Conservation (phyloP, 1,140 invertebrate species). For the Nasonia longicornis region DNA sequence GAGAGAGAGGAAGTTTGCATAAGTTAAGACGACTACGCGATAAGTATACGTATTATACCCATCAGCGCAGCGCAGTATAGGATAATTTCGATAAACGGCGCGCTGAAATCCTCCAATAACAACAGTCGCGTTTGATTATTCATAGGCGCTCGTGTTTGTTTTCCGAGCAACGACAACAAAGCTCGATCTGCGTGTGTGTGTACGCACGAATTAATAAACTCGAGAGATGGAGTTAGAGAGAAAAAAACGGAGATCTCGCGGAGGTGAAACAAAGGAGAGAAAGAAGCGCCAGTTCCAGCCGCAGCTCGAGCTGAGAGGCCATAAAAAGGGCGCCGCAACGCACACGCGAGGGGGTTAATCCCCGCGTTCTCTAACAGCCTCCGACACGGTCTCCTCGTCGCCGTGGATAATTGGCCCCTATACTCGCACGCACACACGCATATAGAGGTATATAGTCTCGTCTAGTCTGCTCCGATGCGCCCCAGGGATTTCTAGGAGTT, state of each 20-base stretch:
- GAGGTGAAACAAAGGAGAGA: background rate
- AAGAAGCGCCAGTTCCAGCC: background rate
- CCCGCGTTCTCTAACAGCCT: slow-evolving; percentile 51
- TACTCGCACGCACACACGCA: slow-evolving; percentile 21
- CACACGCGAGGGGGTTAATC: slow-evolving; percentile 57
- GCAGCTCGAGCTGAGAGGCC: background rate
- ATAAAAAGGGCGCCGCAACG: slow-evolving; percentile 47
- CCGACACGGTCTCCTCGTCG: slow-evolving; percentile 53
- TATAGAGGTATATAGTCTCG: slow-evolving; percentile 46
- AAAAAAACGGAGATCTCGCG: background rate
- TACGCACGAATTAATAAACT: background rate
- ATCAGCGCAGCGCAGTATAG: background rate
- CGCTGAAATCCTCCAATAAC: background rate
- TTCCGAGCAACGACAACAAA: background rate
- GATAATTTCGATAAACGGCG: background rate
- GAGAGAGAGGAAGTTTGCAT: background rate
- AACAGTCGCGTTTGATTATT: background rate
- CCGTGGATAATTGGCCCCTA: slow-evolving; percentile 64
- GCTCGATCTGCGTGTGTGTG: background rate
- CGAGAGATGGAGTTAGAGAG: background rate
- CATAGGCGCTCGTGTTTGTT: background rate
- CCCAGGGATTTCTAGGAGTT: slow-evolving; percentile 67
- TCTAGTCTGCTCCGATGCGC: slow-evolving; percentile 53
- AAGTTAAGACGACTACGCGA: background rate
- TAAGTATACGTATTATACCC: background rate